These are phyloP conservation scores for Cepaea nemoralis DNA, from an alignment of 1,140 invertebrate genomes.

Conservation along the genomic window DNA sequence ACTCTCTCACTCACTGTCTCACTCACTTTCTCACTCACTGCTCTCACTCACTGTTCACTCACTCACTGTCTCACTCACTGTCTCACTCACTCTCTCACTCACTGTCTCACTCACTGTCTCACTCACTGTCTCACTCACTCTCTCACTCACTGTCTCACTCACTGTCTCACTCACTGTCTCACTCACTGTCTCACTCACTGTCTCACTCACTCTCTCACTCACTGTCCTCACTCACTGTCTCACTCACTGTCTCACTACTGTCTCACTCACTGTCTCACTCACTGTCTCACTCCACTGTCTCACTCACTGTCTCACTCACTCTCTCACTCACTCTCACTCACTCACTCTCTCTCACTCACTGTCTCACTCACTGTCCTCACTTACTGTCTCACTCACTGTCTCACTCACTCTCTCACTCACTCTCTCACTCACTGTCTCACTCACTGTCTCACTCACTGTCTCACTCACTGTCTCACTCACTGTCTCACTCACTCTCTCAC, in stretches of 20 bases:
- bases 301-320: background rate
- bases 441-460: background rate
- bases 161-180: conserved; percentile 15
- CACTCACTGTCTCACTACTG: conserved; percentile 9
- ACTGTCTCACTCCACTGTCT: background rate
- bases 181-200: conserved; percentile 22
- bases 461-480: background rate
- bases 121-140: conserved; percentile 18
- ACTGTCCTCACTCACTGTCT: conserved; percentile 9
- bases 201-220: conserved; percentile 11
- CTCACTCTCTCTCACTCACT: background rate
- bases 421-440: background rate
- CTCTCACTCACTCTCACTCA: background rate
- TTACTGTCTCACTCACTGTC: conserved; percentile 17
- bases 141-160: conserved; percentile 1
- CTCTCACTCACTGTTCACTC: conserved; percentile 23
- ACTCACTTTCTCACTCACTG: conserved; percentile 8
- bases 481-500: background rate
- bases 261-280: conserved; percentile 9
- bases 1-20: background rate
- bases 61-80: conserved; percentile 11
- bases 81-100: conserved; percentile 4
- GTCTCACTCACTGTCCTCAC: conserved; percentile 9
- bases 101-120: conserved; percentile 3
- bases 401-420: background rate